A percentile compares a stretch with the other conserved stretches of the same genome.
These are phyloP conservation scores for Sardina pilchardus DNA, from an alignment of 2,113 vertebrate genomes.

Conservation along the genomic window DNA sequence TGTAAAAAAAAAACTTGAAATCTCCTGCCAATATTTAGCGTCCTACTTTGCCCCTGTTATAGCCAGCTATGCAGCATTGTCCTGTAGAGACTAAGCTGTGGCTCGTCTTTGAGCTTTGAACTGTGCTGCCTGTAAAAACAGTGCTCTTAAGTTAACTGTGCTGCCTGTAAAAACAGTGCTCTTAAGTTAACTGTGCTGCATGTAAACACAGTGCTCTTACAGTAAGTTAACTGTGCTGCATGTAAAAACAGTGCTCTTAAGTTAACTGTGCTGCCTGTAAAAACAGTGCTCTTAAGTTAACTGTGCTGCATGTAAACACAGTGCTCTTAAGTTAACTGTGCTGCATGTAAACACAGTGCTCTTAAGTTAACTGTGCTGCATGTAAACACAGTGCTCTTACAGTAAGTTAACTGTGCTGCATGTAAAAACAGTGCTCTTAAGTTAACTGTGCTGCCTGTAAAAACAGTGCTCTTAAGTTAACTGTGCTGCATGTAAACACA, in stretches of 20 bases:
- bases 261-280: background rate
- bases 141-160: background rate
- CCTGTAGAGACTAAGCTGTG: too few relatives aligned
- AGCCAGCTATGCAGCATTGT: too few relatives aligned
- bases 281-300: background rate
- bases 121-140: too few relatives aligned
- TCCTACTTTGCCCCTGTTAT: too few relatives aligned
- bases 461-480: background rate
- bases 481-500: background rate
- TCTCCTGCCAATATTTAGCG: too few relatives aligned
- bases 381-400: too few relatives aligned
- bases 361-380: background rate
- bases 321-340: background rate
- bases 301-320: background rate
- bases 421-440: too few relatives aligned
- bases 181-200: background rate
- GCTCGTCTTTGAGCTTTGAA: too few relatives aligned
- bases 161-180: background rate
- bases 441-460: background rate
- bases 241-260: too few relatives aligned
- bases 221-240: background rate
- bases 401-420: background rate
- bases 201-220: too few relatives aligned
- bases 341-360: background rate
- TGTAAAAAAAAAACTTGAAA: too few relatives aligned